phyloP scores from a whole-genome alignment of 2,113 vertebrate genomes.

The Chunga burmeisteri region DNA sequence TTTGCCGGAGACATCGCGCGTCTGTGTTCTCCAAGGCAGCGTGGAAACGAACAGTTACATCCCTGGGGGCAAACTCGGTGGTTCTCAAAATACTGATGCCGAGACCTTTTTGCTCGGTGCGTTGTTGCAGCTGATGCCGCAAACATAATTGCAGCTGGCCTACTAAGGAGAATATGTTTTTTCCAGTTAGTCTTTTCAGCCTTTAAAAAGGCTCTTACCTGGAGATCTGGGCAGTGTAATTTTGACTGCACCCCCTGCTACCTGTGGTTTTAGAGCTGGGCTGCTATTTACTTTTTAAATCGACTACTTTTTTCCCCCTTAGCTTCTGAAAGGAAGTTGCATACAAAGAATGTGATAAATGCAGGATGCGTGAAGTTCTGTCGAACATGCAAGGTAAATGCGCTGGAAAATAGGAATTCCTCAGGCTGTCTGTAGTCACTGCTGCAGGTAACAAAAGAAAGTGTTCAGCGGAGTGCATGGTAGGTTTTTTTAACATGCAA shows the following conservation, averaged over 20 bases:
- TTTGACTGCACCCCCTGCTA: neutral
- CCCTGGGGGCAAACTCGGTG: neutral
- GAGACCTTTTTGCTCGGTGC: neutral
- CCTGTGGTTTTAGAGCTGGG: neutral
- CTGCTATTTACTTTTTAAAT: neutral
- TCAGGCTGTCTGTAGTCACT: neutral
- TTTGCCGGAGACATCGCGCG: accelerated
- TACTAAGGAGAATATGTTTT: neutral
- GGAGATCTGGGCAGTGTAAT: neutral
- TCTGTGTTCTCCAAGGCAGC: neutral
- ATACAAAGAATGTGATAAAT: neutral
- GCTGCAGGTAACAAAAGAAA: neutral
- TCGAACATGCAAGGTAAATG: neutral
- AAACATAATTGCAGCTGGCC: neutral
- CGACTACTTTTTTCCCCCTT: neutral
- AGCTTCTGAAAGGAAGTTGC: neutral
- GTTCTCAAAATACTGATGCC: neutral
- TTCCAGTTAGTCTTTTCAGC: neutral
- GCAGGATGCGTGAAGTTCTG: neutral
- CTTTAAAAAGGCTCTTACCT: neutral
- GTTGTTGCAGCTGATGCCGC: neutral
- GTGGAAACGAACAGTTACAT: neutral
- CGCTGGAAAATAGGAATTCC: neutral
- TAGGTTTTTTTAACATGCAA: neutral
- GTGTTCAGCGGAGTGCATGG: neutral